Evolutionary conservation across 1,140 invertebrate genomes (phyloP).

Genomic region (Diachasmimorpha longicaudata): DNA sequence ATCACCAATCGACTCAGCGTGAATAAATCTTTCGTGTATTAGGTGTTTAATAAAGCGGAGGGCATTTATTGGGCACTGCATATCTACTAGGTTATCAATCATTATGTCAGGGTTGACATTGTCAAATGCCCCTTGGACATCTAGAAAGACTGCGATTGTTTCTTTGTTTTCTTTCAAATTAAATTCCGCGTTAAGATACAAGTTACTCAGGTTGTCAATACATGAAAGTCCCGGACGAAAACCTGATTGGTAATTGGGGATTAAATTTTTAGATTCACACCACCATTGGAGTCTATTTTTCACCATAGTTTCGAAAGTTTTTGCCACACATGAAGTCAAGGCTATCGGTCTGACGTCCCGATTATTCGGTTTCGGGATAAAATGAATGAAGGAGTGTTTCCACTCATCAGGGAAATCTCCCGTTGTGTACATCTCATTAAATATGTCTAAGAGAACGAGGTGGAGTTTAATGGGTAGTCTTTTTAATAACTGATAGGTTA

Average conservation of each 20-base stretch:
- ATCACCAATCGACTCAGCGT: neutral
- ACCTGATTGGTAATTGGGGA: slow-evolving; percentile 7
- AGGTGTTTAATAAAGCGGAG: slow-evolving; percentile 14
- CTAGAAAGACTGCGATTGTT: slow-evolving; percentile 9
- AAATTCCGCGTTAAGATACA: slow-evolving; percentile 7
- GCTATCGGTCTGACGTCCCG: slow-evolving; percentile 9
- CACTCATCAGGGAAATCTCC: neutral
- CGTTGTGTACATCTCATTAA: neutral
- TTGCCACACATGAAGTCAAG: slow-evolving; percentile 15
- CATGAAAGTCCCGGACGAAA: slow-evolving; percentile 22
- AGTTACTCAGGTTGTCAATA: slow-evolving; percentile 7
- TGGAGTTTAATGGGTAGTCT: slow-evolving; percentile 15
- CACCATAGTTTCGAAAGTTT: slow-evolving; percentile 23
- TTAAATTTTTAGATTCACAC: neutral
- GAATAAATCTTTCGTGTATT: slow-evolving; percentile 14
- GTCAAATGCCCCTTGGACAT: slow-evolving; percentile 26
- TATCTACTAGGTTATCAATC: slow-evolving; percentile 12
- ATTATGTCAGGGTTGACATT: slow-evolving; percentile 20
- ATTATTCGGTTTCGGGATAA: neutral
- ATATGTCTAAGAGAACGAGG: slow-evolving; percentile 19
- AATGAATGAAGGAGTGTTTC: slow-evolving; percentile 11
- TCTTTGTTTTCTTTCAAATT: slow-evolving; percentile 13
- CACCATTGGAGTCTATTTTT: slow-evolving; percentile 25
- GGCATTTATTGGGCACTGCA: slow-evolving; percentile 13
- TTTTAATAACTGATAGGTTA: slow-evolving; percentile 13